Base-by-base conservation (phyloP, 2,888 invertebrate genomes). In the Metopia argyrocephala region DNA sequence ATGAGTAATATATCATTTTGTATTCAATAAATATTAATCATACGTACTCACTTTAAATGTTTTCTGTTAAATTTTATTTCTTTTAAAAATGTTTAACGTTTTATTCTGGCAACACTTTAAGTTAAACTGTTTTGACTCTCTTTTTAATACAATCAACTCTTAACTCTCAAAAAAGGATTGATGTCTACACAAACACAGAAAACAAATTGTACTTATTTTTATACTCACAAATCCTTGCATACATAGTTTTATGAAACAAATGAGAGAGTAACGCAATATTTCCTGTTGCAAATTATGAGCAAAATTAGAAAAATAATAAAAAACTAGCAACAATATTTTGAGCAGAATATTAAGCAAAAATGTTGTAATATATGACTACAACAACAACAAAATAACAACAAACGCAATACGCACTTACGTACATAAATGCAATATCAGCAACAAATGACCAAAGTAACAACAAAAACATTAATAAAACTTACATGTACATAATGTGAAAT, bases 231-330 rank as follows among this genome's bases (percentile, higher is more conserved):
- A 50, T 20, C 18, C 7, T 9, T 20, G 21, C 50, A 20, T 21
- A 52, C 23, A 20, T 52, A 5, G 3, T 1, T n/a, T 3, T 1
- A 38, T 38, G 3, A 9, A 12, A 15, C 15, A 12, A 38, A 38
- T 12, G 38, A 54, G 54, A 68, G 54, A 68, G 57, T 57, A 38
- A 68, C 25, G 56, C 45, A 45, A 54, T 62, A 62, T 27, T 79
- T 79, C 68, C 65, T 70, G 64, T 71, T 76, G 56, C 61, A 70
- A 79, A 66, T 66, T 56, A 61, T 71, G 25, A 71, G 59, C 48
- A 70, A 66, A 46, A 50, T 48, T 31, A 73, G 15, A 71, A 62
- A 52, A 61, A 15, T 48, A 9, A 31, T 18, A 46, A 48, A 62
- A 57, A 18, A 6, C 48, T 9, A n/a, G 7, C 31, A 45, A 38